A percentile compares a stretch with the other conserved stretches of the same genome.
Conservation (phyloP, 2,113 vertebrate species). For the Peromyscus californicus region DNA sequence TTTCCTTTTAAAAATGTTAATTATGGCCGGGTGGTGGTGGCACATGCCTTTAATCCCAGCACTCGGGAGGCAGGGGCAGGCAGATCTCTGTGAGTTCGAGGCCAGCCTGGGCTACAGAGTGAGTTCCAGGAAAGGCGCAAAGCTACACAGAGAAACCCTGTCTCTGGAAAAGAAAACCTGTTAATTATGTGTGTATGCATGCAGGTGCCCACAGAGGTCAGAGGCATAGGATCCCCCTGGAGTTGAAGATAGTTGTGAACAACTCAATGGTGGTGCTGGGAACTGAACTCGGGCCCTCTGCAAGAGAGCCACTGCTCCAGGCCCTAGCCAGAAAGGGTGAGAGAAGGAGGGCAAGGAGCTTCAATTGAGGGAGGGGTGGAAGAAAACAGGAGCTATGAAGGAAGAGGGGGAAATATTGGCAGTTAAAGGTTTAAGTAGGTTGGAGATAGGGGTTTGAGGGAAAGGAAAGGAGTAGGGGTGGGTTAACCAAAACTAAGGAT, state of each 20-base stretch:
- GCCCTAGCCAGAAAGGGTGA: neutral
- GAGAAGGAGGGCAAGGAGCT: neutral
- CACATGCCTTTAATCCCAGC: too few relatives aligned
- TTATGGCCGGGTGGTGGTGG: neutral
- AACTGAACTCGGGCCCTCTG: neutral
- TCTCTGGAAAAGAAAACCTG: neutral
- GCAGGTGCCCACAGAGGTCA: neutral
- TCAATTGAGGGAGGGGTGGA: neutral
- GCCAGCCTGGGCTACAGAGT: too few relatives aligned
- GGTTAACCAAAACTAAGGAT: neutral
- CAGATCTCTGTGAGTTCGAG: too few relatives aligned
- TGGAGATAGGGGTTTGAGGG: neutral
- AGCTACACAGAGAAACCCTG: too few relatives aligned
- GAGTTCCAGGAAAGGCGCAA: too few relatives aligned
- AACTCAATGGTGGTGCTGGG: neutral
- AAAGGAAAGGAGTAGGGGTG: neutral
- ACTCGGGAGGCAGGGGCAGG: too few relatives aligned
- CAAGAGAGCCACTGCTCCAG: neutral
- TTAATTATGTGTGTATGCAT: neutral
- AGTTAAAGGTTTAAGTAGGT: neutral
- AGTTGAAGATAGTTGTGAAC: neutral
- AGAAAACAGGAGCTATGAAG: neutral
- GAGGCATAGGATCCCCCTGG: neutral
- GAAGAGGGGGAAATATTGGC: neutral
- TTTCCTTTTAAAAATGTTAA: neutral